Base-by-base conservation (phyloP, 2,888 invertebrate species). In the Neuroscelio doddi region DNA sequence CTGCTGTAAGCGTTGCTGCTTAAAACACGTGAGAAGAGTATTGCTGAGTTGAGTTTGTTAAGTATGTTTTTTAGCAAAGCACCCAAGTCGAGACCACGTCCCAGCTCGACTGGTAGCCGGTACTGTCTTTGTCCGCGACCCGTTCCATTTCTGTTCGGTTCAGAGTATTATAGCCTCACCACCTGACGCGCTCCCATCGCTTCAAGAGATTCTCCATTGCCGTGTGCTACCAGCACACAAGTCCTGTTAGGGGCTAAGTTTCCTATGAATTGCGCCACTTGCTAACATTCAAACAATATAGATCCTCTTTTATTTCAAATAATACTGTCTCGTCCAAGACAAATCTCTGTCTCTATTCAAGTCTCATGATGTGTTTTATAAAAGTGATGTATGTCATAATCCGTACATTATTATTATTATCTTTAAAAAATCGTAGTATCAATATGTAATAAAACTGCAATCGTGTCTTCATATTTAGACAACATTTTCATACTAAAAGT, bases 121-220 rank as follows among this genome's bases (percentile, higher is more conserved):
- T 38, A 21, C 51, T 55, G 59, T 50, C 53, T 55, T 51, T 57
- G 45, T 29, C 59, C 50, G 41, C 51, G 50, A 52, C 49, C 58
- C 62, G 68, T 68, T 64, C 57, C 64, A 68, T 68, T 71, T 71
- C 59, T 62, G 68, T 69, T 69, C 75, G 53, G 70, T 74, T 74
- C 74, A 72, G 64, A 69, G 78, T 80, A 80, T 80, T 80, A 80
- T 78, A 74, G 78, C 71, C 69, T 55, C 67, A 71, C 77, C 80
- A 80, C 76, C 79, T 80, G 80, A 75, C 80, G 73, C 46, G 64
- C 73, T 80, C 80, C 77, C 77, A 75, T 69, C 65, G 70, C 68
- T 69, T 58, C 71, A 42, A 64, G 66, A 71, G 64, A 65, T 71
- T 56, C 68, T 26, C 45, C 36, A 26, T 49, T 24, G 17, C 64